phyloP scores from a whole-genome alignment of 2,888 invertebrate species.

The Thera obeliscata region DNA sequence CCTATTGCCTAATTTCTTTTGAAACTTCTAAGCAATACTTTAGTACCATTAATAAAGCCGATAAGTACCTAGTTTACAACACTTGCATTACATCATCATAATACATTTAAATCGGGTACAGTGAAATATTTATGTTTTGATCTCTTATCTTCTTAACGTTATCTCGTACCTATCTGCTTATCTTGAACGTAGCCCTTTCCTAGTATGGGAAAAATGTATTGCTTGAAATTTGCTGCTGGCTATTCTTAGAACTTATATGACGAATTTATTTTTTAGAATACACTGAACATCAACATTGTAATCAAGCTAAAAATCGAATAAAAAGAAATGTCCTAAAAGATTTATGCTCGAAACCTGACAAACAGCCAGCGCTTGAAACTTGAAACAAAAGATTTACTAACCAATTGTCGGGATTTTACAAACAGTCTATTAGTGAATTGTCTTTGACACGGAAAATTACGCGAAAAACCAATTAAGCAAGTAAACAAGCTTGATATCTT shows the following conservation, averaged over 20 bases:
- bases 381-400: conserved; percentile 44
- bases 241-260: too few relatives aligned
- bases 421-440: conserved; percentile 39
- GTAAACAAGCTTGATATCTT: conserved; percentile 15
- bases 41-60: neutral
- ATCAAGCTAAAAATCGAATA: neutral
- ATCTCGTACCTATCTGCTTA: conserved; percentile 12
- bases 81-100: neutral
- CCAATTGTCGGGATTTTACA: conserved; percentile 45
- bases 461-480: conserved; percentile 37
- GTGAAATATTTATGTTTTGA: conserved; percentile 32
- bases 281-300: neutral
- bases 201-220: conserved; percentile 14
- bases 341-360: conserved; percentile 32
- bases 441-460: conserved; percentile 41
- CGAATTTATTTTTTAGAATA: too few relatives aligned
- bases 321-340: neutral
- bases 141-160: conserved; percentile 42
- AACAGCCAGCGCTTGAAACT: too few relatives aligned
- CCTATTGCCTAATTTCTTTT: neutral
- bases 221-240: neutral
- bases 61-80: neutral
- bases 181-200: neutral
- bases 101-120: conserved; percentile 18
- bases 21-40: neutral